Base-by-base conservation (phyloP, 2,797 vertebrate genomes). In the Bothrops alternatus region DNA sequence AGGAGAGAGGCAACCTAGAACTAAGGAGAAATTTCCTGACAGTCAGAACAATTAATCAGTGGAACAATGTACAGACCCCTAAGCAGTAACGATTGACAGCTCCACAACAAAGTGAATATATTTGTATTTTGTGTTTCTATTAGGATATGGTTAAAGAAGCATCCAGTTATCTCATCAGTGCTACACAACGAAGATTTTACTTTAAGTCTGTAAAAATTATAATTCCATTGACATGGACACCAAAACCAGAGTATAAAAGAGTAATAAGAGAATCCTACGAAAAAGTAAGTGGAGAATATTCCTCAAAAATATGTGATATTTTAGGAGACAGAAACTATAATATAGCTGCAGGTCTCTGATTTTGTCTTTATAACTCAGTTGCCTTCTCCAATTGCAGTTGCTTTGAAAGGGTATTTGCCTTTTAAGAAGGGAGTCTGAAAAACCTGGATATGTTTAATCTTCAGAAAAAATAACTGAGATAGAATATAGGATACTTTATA, bases 191-290 rank as follows among this genome's bases (percentile, higher is more conserved):
- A 82, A 94, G 95, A 91, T 96, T 97, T 94, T 97, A 96, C 90
- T 97, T 97, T 95, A 97, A 96, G 94, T 95, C 73, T 86, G 96
- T 95, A 94, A 96, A 96, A 91, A 96, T 98, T 93, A 90, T 98
- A 95, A 96, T 98, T 94, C 97, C 97, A 61, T 93, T 96, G 93
- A 97, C 87, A 0, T 98, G 97, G 97, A 87, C 86, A 28, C 61
- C 90, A 50, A 96, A 95, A 20, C 55, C 63, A 60, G 95, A 89
- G 2, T 97, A 97, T 73, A 63, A 87, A 91, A 96, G 94, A 95
- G 91, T 97, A 47, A 97, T 97, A 95, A 96, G 94, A 0, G 97
- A 98, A 95, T 97, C 97, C 50, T 96, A 96, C 82, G 94, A 96
- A 89, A 96, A 97, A 92, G 97, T 98, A 95, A 96, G 96, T 61